phyloP scores from a whole-genome alignment of 2,888 invertebrate species.

The Luffia ferchaultella region DNA sequence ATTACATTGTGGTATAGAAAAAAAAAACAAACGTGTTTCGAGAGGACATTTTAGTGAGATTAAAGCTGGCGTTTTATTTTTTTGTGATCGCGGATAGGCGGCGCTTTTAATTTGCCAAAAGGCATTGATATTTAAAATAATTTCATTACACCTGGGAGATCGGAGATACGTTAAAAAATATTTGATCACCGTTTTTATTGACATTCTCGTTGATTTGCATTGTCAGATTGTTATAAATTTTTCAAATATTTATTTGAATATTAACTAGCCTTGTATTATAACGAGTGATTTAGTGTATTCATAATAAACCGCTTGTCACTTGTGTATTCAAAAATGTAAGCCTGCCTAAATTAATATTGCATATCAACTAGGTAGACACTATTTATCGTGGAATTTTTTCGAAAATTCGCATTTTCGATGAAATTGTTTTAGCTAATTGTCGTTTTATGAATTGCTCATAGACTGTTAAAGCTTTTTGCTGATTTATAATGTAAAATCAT shows the following conservation, averaged over 20 bases:
- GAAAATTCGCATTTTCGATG: slow-evolving; percentile 6
- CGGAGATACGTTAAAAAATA: no score
- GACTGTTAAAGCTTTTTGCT: not conserved
- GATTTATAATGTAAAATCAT: no score
- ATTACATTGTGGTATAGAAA: slow-evolving; percentile 1
- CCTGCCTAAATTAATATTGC: slow-evolving; percentile 60
- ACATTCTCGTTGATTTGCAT: no score
- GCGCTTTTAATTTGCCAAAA: no score
- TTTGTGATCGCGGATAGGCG: slow-evolving; percentile 24
- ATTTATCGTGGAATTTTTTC: not conserved
- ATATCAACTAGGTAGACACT: slow-evolving; percentile 33
- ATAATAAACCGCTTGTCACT: not conserved
- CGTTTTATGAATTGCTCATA: slow-evolving; percentile 1
- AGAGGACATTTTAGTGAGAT: slow-evolving; percentile 34
- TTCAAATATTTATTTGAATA: no score
- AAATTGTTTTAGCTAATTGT: not conserved
- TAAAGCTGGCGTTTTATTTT: slow-evolving; percentile 27
- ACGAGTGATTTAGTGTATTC: no score
- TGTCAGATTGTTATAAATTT: no score
- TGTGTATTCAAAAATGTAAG: slow-evolving; percentile 17
- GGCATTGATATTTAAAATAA: no score
- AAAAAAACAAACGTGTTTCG: not conserved
- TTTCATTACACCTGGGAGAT: no score
- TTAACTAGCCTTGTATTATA: no score
- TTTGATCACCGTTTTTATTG: no score